Percentiles rank a stretch among this genome's conserved stretches.
Conservation (phyloP, 1,140 invertebrate species). For the Aricia agestis region DNA sequence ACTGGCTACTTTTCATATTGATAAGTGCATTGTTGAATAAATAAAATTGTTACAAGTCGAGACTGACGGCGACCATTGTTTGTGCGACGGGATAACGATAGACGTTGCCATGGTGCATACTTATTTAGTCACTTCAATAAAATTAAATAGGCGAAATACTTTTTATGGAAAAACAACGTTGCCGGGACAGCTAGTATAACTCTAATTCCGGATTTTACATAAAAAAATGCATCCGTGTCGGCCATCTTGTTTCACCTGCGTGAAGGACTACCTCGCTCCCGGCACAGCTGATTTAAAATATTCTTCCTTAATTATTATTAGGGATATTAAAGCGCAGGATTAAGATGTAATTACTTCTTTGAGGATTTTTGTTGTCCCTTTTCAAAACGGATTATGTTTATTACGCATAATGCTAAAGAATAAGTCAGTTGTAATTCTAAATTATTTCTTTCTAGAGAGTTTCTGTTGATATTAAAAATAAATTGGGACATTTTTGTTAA, state of each 20-base stretch:
- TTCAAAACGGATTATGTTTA: constrained; percentile 9
- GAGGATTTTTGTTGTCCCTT: constrained; percentile 34
- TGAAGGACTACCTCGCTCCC: constrained; percentile 55
- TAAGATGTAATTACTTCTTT: constrained; percentile 58
- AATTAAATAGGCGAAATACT: too few relatives aligned
- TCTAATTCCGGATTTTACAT: neutral
- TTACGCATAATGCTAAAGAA: neutral
- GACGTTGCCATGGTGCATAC: too few relatives aligned
- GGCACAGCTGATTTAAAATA: constrained; percentile 50
- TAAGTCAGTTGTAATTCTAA: neutral
- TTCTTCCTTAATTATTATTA: constrained; percentile 57
- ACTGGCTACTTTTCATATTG: too few relatives aligned
- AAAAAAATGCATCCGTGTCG: constrained; percentile 43
- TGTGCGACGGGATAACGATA: too few relatives aligned
- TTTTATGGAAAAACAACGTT: too few relatives aligned
- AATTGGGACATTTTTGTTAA: too few relatives aligned
- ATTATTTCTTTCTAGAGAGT: neutral
- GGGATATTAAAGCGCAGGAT: constrained; percentile 54
- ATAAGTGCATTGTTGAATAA: too few relatives aligned
- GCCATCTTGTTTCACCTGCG: constrained; percentile 44
- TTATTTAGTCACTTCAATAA: too few relatives aligned
- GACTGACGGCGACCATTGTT: too few relatives aligned
- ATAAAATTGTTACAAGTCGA: too few relatives aligned
- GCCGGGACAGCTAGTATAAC: too few relatives aligned
- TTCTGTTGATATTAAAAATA: neutral